Percentiles rank a stretch among this genome's conserved stretches.
phyloP scores from a whole-genome alignment of 2,797 vertebrate species.

The Galagoides demidoff region DNA sequence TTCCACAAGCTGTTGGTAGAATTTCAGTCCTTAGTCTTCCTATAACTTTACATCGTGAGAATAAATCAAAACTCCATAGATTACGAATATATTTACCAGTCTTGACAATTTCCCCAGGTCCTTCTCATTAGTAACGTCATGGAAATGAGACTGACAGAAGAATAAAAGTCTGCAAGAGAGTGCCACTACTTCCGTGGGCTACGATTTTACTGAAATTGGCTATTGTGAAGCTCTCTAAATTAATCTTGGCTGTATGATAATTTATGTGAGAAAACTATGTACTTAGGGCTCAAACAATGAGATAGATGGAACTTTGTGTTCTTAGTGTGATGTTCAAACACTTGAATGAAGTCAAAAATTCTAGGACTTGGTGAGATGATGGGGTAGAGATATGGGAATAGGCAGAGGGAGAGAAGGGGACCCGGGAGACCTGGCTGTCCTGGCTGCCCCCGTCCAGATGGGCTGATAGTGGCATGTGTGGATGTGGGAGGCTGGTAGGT shows the following conservation, averaged over 20 bases:
- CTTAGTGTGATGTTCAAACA: neutral
- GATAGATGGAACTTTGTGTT: neutral
- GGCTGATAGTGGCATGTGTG: neutral
- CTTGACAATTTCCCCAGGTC: neutral
- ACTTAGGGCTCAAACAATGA: neutral
- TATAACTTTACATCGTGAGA: neutral
- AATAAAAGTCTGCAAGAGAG: neutral
- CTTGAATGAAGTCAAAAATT: neutral
- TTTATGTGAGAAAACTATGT: neutral
- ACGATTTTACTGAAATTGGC: neutral
- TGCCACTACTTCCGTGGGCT: neutral
- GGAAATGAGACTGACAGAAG: neutral
- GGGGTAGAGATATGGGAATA: too few species aligned
- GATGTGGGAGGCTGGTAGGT: neutral
- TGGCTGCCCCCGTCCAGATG: neutral
- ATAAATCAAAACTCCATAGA: neutral
- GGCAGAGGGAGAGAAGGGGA: neutral
- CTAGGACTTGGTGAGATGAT: neutral
- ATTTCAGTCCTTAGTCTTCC: neutral
- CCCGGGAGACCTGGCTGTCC: neutral
- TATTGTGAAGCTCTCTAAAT: neutral
- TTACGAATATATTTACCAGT: neutral
- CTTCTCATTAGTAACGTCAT: neutral
- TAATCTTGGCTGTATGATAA: slow-evolving; percentile 15
- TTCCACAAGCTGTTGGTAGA: neutral